Conservation (phyloP, 2,888 invertebrate species). For the Phania funesta region DNA sequence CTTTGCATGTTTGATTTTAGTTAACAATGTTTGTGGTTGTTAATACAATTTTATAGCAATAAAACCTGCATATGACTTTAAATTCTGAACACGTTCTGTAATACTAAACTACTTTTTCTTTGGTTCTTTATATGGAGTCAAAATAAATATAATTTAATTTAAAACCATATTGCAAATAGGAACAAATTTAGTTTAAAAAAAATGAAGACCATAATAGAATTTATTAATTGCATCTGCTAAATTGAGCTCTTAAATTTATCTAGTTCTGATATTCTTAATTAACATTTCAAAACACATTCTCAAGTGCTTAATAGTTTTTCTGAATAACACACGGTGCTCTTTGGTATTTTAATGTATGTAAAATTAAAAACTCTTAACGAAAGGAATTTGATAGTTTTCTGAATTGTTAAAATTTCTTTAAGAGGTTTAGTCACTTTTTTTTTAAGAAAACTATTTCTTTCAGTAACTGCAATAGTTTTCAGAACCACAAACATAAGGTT, state of each 20-base stretch:
- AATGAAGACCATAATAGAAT: conserved; percentile 28
- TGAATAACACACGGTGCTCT: too few relatives aligned
- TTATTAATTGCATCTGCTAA: conserved; percentile 16
- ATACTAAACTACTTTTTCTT: conserved; percentile 52
- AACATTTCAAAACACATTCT: too few relatives aligned
- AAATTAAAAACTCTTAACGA: too few relatives aligned
- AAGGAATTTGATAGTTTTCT: too few relatives aligned
- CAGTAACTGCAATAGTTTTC: neutral
- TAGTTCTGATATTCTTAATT: neutral
- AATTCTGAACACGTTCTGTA: conserved; percentile 40
- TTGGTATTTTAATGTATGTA: too few relatives aligned
- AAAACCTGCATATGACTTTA: conserved; percentile 5
- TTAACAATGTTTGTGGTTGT: neutral
- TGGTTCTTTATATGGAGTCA: neutral
- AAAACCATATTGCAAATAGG: neutral
- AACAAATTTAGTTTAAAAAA: too few relatives aligned
- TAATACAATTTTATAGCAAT: neutral
- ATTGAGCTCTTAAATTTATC: neutral
- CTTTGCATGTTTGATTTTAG: conserved; percentile 2
- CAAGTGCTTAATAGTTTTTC: too few relatives aligned
- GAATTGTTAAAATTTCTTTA: too few relatives aligned
- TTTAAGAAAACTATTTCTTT: neutral
- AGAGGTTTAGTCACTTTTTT: neutral
- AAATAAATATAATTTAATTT: conserved; percentile 24
- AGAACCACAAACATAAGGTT: neutral